phyloP scores from a whole-genome alignment of 2,797 vertebrate species.

The Megalops cyprinoides region DNA sequence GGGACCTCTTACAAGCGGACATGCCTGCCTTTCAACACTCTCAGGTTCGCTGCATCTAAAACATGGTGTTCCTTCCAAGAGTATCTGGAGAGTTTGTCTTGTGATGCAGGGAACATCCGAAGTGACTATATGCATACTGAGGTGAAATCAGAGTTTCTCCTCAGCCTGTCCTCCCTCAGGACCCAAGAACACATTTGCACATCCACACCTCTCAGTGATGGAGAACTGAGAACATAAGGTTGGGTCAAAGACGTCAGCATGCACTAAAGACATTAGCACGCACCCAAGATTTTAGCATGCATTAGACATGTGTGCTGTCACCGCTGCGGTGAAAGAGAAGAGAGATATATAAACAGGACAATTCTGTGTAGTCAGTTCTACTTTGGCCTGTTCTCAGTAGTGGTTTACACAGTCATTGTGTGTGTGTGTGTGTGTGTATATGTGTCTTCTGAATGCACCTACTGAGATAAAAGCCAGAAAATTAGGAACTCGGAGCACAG shows the following conservation, averaged over 20 bases:
- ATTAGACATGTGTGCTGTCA: not conserved
- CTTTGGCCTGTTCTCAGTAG: too few relatives aligned
- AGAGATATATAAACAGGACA: not conserved
- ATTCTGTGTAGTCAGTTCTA: too few relatives aligned
- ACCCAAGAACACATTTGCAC: not conserved
- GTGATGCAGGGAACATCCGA: not conserved
- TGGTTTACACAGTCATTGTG: not conserved
- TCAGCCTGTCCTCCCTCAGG: not conserved
- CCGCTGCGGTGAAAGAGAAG: not conserved
- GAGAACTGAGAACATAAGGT: not conserved
- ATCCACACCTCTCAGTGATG: not conserved
- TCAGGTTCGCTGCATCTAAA: not conserved
- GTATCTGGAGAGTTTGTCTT: not conserved
- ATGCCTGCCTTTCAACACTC: not conserved
- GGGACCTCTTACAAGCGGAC: not conserved
- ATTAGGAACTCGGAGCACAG: not conserved
- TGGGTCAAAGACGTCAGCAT: not conserved
- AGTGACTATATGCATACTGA: not conserved
- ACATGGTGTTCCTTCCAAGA: not conserved
- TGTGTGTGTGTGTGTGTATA: slow-evolving; percentile 16
- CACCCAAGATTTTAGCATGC: slow-evolving; percentile 2
- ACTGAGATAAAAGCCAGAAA: not conserved
- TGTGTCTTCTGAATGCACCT: slow-evolving; percentile 36
- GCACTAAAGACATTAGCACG: not conserved
- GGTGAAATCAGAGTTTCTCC: not conserved